These are phyloP conservation scores for Galeopsomyia nigrocyanea DNA, from an alignment of 2,888 invertebrate species.

Conservation along the genomic window DNA sequence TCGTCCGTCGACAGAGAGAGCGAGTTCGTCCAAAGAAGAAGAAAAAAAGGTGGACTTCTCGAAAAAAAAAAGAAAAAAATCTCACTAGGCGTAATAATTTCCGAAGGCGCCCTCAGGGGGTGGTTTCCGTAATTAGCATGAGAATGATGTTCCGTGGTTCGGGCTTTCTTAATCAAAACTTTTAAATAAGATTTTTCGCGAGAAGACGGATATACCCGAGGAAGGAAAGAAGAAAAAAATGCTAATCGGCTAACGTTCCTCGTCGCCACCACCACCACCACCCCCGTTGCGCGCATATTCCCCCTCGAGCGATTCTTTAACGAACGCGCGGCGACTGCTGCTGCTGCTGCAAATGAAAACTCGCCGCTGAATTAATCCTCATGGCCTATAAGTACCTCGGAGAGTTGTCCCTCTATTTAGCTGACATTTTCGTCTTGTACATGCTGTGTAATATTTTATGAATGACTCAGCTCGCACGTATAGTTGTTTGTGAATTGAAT, in stretches of 20 bases:
- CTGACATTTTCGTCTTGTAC: too few species aligned
- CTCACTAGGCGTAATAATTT: constrained; percentile 57
- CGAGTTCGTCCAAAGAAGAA: constrained; percentile 6
- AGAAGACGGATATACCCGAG: constrained; percentile 38
- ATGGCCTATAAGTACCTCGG: too few species aligned
- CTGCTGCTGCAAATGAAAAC: constrained; percentile 38
- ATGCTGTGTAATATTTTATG: too few species aligned
- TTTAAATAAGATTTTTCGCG: constrained; percentile 66
- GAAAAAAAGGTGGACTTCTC: background rate
- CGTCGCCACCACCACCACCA: background rate
- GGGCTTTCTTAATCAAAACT: constrained; percentile 67
- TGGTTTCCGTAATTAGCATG: constrained; percentile 65
- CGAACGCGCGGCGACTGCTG: constrained; percentile 15
- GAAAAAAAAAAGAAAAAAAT: constrained; percentile 4
- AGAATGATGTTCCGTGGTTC: constrained; percentile 61
- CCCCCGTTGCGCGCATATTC: background rate
- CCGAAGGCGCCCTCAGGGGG: constrained; percentile 16
- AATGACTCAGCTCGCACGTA: too few species aligned
- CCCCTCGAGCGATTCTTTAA: constrained; percentile 40
- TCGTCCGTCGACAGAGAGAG: background rate
- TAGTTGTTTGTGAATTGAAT: too few species aligned
- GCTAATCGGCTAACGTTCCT: constrained; percentile 35
- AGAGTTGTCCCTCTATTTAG: too few species aligned
- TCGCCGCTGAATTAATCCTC: constrained; percentile 34
- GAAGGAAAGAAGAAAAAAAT: constrained; percentile 24